Evolutionary conservation across 2,888 invertebrate genomes (phyloP), one percentile per base, ranked within the genome.

Genomic region (Melanostoma mellinum): DNA sequence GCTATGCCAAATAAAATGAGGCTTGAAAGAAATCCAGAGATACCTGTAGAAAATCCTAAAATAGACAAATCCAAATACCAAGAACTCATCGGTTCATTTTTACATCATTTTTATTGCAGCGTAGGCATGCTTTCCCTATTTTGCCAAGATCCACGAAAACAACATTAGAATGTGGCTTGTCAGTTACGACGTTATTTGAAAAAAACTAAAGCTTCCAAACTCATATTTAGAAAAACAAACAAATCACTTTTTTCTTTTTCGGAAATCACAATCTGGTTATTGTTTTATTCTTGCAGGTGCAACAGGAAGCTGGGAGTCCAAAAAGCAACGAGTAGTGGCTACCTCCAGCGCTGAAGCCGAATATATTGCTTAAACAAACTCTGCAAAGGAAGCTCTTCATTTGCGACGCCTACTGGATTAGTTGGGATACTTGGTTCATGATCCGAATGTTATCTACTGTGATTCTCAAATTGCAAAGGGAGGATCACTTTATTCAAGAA

Each of bases 61-160:
- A 10, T 76, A 20, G n/a, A n/a, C n/a, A n/a, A n/a, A n/a, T n/a
- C 55, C 5, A 69, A 80, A 53, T 79, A 73, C 38, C 68, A 79
- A 67, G 73, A 79, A 60, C 52, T 73, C 2, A 67, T 80, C n/a
- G 71, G 71, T 20, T 75, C 63, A 1, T 38, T 74, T 3, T 33
- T 74, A 40, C 75, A 76, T 35, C 44, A 76, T 30, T 48, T 65
- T 10, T 10, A 63, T 6, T 78, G 67, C 36, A 60, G 71, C 30
- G 77, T 72, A 32, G 71, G 65, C 42, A 55, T 71, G 56, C 63
- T 61, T 38, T 67, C 76, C 5, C 76, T 69, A 42, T 69, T 69
- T 69, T 50, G 35, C 33, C 60, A 76, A 50, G 60, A 69, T 69
- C 76, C 69, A 42, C 44, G 69, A n/a, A 60, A 32, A 38, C 68